Conservation (phyloP, 2,113 vertebrate species). For the Gorsachius goisagi region DNA sequence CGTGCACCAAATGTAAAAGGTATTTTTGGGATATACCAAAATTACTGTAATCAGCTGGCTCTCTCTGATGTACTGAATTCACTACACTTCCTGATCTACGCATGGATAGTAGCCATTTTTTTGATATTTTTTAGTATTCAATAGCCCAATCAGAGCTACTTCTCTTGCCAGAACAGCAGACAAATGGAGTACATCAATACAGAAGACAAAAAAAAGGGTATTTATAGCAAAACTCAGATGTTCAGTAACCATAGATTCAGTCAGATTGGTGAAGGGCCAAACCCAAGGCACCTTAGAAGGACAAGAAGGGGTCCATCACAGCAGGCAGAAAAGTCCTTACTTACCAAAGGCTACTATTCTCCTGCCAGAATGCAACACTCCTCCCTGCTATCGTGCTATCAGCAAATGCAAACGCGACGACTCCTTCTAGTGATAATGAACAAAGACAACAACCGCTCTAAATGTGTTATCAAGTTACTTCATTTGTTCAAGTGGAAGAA, state of each 20-base stretch:
- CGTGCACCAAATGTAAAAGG: background rate
- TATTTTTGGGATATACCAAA: background rate
- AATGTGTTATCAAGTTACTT: conserved; percentile 16
- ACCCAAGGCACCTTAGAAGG: background rate
- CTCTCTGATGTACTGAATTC: background rate
- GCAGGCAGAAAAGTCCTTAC: background rate
- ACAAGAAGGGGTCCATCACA: background rate
- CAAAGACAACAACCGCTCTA: background rate
- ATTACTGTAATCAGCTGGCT: background rate
- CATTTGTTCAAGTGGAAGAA: conserved; percentile 37
- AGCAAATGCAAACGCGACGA: background rate
- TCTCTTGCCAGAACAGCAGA: background rate
- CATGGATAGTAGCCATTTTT: background rate
- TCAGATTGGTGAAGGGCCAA: background rate
- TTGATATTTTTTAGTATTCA: background rate
- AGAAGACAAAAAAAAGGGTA: background rate
- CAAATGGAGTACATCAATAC: background rate
- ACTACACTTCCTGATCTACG: background rate
- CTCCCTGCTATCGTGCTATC: background rate
- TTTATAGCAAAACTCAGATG: background rate
- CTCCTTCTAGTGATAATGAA: background rate
- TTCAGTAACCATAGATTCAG: background rate
- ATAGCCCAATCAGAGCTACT: background rate
- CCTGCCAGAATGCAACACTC: background rate
- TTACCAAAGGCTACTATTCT: background rate